These are phyloP conservation scores for Cacoxenus indagator DNA, from an alignment of 2,888 invertebrate genomes.

Conservation along the genomic window DNA sequence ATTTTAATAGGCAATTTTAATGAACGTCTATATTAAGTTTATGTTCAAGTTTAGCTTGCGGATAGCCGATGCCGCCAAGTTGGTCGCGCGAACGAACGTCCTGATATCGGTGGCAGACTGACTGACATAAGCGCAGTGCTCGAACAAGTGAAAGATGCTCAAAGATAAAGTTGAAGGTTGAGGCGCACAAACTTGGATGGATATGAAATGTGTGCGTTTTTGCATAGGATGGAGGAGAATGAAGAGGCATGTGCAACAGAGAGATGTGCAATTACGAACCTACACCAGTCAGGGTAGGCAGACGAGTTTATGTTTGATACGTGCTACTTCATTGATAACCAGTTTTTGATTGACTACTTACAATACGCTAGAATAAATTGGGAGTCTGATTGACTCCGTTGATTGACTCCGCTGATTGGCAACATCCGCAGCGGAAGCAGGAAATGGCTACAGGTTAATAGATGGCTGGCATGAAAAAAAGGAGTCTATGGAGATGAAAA, in stretches of 20 bases:
- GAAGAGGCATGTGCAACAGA: background rate
- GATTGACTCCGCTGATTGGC: slow-evolving; percentile 18
- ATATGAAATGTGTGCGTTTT: no score
- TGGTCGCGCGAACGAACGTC: background rate
- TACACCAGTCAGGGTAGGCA: slow-evolving; percentile 25
- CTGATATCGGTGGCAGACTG: slow-evolving; percentile 16
- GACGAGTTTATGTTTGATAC: background rate
- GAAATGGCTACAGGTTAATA: slow-evolving; percentile 25
- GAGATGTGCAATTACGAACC: no score
- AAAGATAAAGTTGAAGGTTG: background rate
- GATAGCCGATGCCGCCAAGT: background rate
- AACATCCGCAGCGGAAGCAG: slow-evolving; percentile 53
- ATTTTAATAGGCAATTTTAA: slow-evolving; percentile 30
- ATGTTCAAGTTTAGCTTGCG: slow-evolving; percentile 19
- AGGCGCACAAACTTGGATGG: background rate
- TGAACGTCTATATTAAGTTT: slow-evolving; percentile 30
- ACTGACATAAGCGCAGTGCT: background rate
- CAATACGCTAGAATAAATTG: background rate
- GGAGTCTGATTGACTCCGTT: background rate
- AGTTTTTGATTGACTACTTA: background rate
- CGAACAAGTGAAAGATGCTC: background rate
- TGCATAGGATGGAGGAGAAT: no score
- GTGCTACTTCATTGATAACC: background rate
- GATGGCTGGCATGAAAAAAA: no score
- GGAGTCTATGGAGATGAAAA: no score